phyloP scores from a whole-genome alignment of 1,140 invertebrate genomes.

The Arctopsyche grandis region DNA sequence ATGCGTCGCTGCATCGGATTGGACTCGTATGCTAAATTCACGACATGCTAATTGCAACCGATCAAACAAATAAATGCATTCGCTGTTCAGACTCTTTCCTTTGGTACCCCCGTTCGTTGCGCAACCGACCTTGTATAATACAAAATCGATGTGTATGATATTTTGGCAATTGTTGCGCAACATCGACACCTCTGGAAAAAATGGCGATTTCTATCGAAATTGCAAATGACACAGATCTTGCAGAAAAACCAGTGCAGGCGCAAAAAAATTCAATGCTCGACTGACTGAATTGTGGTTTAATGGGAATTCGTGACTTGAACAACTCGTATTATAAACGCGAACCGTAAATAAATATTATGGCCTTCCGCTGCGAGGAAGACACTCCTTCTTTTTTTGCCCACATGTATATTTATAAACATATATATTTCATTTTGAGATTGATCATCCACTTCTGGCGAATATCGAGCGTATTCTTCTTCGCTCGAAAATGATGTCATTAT shows the following conservation, averaged over 20 bases:
- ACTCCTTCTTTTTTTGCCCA: not conserved
- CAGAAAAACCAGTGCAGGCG: not conserved
- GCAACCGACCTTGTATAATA: not conserved
- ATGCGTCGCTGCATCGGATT: not conserved
- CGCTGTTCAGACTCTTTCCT: not conserved
- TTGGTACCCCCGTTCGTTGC: not conserved
- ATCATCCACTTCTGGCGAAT: not conserved
- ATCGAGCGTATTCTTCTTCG: not conserved
- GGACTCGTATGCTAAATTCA: not conserved
- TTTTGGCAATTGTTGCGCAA: slow-evolving; percentile 1
- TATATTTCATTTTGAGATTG: not conserved
- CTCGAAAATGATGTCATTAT: not conserved
- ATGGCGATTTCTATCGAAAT: slow-evolving; percentile 18
- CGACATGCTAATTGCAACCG: not conserved
- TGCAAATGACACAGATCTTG: slow-evolving; percentile 6
- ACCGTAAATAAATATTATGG: slow-evolving; percentile 11
- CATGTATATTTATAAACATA: not conserved
- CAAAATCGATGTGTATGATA: not conserved
- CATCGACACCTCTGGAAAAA: not conserved
- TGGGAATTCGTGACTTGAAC: not conserved
- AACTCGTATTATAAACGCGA: not conserved
- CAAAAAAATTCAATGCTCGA: slow-evolving; percentile 3
- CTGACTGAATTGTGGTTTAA: slow-evolving; percentile 8
- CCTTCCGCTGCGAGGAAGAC: not conserved
- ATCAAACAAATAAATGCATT: not conserved